Percentiles rank a stretch among this genome's conserved stretches.
These are phyloP conservation scores for Rousettus leschenaultii DNA, from an alignment of 2,113 vertebrate genomes.

Conservation along the genomic window DNA sequence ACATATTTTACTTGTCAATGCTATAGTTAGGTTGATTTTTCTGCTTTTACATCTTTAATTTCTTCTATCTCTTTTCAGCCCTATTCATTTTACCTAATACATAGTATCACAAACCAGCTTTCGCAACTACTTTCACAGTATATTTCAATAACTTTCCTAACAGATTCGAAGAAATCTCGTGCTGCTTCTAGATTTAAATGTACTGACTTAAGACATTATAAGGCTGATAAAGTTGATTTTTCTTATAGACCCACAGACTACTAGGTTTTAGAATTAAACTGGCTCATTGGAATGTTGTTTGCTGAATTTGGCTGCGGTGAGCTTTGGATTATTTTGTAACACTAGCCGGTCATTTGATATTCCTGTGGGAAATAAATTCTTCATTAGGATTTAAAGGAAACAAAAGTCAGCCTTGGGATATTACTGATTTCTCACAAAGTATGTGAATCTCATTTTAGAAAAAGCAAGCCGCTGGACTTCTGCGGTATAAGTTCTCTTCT, in stretches of 20 bases:
- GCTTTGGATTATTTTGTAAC: background rate
- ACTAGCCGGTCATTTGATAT: background rate
- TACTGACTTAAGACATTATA: background rate
- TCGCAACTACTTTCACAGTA: background rate
- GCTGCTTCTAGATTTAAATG: background rate
- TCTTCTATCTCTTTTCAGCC: background rate
- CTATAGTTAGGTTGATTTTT: background rate
- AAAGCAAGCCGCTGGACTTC: background rate
- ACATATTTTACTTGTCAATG: background rate
- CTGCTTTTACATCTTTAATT: background rate
- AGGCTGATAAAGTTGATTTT: background rate
- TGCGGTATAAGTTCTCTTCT: background rate
- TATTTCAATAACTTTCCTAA: background rate
- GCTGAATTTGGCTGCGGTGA: constrained; percentile 3
- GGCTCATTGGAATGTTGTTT: background rate
- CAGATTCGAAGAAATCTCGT: background rate
- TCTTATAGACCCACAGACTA: background rate
- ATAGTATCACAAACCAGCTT: background rate
- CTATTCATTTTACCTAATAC: background rate
- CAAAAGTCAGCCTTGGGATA: background rate
- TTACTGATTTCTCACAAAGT: background rate
- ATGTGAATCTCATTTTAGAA: background rate
- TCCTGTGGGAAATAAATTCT: background rate
- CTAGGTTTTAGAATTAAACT: background rate
- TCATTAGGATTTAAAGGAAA: background rate